Percentiles rank a stretch among this genome's conserved stretches.
Evolutionary conservation across 2,888 invertebrate species (phyloP).

Genomic region (Watsonalla cultraria): DNA sequence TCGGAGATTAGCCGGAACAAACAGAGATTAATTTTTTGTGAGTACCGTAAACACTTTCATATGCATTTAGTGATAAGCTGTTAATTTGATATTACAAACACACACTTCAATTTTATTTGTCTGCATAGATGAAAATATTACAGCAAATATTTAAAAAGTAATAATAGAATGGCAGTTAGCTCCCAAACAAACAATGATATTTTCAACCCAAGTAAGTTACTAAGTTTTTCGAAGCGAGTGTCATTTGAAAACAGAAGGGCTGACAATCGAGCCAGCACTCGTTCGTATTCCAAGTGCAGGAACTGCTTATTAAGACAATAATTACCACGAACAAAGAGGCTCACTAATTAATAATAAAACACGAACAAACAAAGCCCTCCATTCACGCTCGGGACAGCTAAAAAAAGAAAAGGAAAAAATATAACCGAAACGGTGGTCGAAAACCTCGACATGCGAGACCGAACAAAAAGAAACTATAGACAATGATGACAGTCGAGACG

Average conservation of each 20-base stretch:
- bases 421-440: slow-evolving; percentile 77
- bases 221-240: slow-evolving; percentile 35
- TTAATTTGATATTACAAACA: too few relatives aligned
- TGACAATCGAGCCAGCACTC: slow-evolving; percentile 61
- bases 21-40: too few relatives aligned
- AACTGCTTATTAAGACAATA: slow-evolving; percentile 79
- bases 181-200: too few relatives aligned
- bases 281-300: slow-evolving; percentile 68
- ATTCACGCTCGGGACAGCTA: slow-evolving; percentile 73
- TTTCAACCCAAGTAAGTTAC: too few relatives aligned
- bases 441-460: slow-evolving; percentile 74
- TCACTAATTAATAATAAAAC: slow-evolving; percentile 79
- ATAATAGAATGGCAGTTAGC: too few relatives aligned
- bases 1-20: too few relatives aligned
- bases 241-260: slow-evolving; percentile 53
- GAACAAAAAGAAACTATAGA: slow-evolving; percentile 74
- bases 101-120: too few relatives aligned
- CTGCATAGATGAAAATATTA: too few relatives aligned
- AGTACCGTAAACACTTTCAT: too few relatives aligned
- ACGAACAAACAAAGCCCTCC: slow-evolving; percentile 74
- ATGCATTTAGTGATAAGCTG: too few relatives aligned
- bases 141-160: too few relatives aligned
- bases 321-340: slow-evolving; percentile 76
- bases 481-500: slow-evolving; percentile 77
- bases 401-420: slow-evolving; percentile 53